Base-by-base conservation (phyloP, 1,140 invertebrate genomes). In the Galleria mellonella region DNA sequence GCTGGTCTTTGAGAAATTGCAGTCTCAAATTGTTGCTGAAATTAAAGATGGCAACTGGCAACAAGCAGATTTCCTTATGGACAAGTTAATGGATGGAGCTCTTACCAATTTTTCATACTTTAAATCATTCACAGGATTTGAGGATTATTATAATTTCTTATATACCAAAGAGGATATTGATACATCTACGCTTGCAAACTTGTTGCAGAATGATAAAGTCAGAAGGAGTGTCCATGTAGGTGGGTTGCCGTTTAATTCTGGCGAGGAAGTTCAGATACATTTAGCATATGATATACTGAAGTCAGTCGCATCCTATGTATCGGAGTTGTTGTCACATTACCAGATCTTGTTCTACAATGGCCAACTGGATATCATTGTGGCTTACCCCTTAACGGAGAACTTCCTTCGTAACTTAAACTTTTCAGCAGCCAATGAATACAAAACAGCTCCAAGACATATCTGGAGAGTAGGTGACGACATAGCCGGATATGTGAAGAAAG, bases 81-180 rank as follows among this genome's bases (percentile, higher is more conserved):
- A 95, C 63, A 48, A 75, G 12, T 62, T 95, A 2, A 77, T 95
- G 41, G 76, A 77, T 52, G 76, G 74, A 12, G 92, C 94, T 63
- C 41, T 92, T 4, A 88, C 74, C 6, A 88, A 76, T 12, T 87
- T 88, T 7, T 92, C 93, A 0, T 56, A 91, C 31, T 96, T 95
- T 61, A 90, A 89, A 64, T 93, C 94, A 62, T 86, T 90, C 7
- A 96, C 95, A 11, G 94, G 94, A 0, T 93, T 91, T 42, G 83
- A 88, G 30, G 90, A 90, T 68, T 96, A 95, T 65, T 96, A 92
- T 55, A 97, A 97, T 67, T 96, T 92, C 64, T 67, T 97, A 0
- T 60, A 89, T 9, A 79, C 88, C 0, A 57, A 79, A 12, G 60
- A 63, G 7, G 62, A 79, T 12, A 69, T 79, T 2, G 72, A 78